These are phyloP conservation scores for Trachurus trachurus DNA, from an alignment of 2,797 vertebrate genomes.

Conservation along the genomic window DNA sequence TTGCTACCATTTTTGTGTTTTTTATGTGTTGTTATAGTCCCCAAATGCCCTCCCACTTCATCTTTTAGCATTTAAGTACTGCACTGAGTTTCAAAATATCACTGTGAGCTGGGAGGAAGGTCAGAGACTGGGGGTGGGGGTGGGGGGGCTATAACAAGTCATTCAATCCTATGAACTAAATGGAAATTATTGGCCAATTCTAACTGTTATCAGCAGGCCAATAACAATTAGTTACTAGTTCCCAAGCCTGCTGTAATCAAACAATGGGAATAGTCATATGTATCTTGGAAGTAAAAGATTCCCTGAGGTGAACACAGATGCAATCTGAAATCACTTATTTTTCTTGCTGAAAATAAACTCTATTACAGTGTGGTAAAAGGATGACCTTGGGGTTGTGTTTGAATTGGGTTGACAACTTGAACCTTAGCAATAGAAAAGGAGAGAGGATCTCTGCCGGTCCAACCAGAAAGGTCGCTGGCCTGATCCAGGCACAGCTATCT, in stretches of 20 bases:
- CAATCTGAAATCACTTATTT: neutral
- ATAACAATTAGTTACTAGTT: neutral
- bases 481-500: conserved; percentile 35
- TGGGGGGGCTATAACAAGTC: neutral
- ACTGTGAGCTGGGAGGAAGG: neutral
- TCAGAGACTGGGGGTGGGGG: neutral
- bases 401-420: conserved; percentile 19
- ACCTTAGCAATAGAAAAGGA: conserved; percentile 1
- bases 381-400: conserved; percentile 1
- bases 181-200: neutral
- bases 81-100: neutral
- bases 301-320: neutral
- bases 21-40: too few species aligned
- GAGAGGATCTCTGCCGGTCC: neutral
- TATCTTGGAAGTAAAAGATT: neutral
- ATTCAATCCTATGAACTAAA: neutral
- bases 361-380: neutral
- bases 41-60: neutral
- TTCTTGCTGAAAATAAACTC: neutral
- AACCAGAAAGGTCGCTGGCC: conserved; percentile 13
- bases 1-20: neutral
- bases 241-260: neutral
- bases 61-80: neutral
- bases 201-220: neutral
- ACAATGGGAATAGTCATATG: neutral